A percentile compares a stretch with the other conserved stretches of the same genome.
phyloP scores from a whole-genome alignment of 2,888 invertebrate species.

The Odontocerum albicorne region DNA sequence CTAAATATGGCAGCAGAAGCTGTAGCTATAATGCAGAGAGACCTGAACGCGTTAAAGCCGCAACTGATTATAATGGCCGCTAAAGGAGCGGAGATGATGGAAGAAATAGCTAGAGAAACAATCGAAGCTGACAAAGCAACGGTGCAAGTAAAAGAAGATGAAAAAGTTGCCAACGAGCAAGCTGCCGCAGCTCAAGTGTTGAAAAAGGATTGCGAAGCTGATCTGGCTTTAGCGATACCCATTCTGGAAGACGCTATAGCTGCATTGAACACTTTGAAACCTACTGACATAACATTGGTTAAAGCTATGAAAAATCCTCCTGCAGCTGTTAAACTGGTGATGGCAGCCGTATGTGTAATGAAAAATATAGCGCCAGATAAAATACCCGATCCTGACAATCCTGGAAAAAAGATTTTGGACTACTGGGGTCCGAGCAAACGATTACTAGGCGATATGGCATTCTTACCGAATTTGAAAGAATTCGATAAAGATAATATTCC shows the following conservation, averaged over 20 bases:
- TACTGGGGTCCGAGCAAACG: slow-evolving; percentile 87
- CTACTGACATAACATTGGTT: slow-evolving; percentile 80
- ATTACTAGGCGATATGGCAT: slow-evolving; percentile 78
- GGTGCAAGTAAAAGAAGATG: slow-evolving; percentile 79
- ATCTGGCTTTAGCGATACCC: slow-evolving; percentile 85
- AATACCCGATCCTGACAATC: slow-evolving; percentile 69
- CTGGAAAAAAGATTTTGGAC: slow-evolving; percentile 70
- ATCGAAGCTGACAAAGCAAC: slow-evolving; percentile 77
- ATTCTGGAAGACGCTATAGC: slow-evolving; percentile 74
- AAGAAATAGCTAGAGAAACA: slow-evolving; percentile 74
- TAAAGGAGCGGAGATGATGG: slow-evolving; percentile 74
- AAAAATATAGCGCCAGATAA: slow-evolving; percentile 77
- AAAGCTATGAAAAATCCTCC: slow-evolving; percentile 91
- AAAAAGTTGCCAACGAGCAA: slow-evolving; percentile 84
- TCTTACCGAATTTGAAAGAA: slow-evolving; percentile 71
- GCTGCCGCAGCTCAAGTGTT: slow-evolving; percentile 81
- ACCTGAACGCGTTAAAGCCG: slow-evolving; percentile 73
- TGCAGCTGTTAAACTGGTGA: slow-evolving; percentile 76
- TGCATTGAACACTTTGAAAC: slow-evolving; percentile 83
- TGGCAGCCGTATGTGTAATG: slow-evolving; percentile 91
- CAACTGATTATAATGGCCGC: slow-evolving; percentile 71
- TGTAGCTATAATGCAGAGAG: slow-evolving; percentile 75
- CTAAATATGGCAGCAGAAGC: slow-evolving; percentile 75
- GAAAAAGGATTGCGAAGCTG: slow-evolving; percentile 90
- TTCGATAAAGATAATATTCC: slow-evolving; percentile 88